These are phyloP conservation scores for Hemibagrus guttatus DNA, from an alignment of 2,797 vertebrate species.

Conservation along the genomic window DNA sequence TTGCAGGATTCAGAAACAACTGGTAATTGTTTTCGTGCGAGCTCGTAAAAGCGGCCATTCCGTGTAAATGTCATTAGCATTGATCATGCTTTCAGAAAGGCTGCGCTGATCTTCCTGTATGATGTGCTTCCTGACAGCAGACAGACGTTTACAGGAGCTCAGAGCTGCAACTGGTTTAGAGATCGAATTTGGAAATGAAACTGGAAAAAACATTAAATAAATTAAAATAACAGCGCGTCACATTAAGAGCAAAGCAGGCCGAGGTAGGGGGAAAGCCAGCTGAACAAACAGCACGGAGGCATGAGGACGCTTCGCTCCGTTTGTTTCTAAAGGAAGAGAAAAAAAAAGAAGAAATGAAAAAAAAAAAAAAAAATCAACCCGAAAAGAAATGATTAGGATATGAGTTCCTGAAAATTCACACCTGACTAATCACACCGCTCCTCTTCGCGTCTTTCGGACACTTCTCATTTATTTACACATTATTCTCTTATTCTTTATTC, in stretches of 20 bases:
- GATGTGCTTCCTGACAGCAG: not conserved
- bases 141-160: not conserved
- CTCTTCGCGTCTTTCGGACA: not conserved
- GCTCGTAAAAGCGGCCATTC: not conserved
- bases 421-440: not conserved
- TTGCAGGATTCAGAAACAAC: not conserved
- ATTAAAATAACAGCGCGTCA: constrained; percentile 61
- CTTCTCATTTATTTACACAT: not conserved
- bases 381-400: not conserved
- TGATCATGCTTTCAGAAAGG: not conserved
- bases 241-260: constrained; percentile 60
- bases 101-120: not conserved
- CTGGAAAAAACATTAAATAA: constrained; percentile 55
- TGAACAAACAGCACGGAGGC: constrained; percentile 58
- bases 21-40: not conserved
- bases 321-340: constrained; percentile 46
- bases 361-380: not conserved
- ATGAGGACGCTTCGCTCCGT: constrained; percentile 54
- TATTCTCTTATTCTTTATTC: not conserved
- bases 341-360: not conserved
- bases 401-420: constrained; percentile 23
- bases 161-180: not conserved
- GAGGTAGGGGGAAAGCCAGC: constrained; percentile 53
- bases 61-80: not conserved
- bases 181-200: constrained; percentile 33